phyloP scores from a whole-genome alignment of 2,888 invertebrate species.

The Drosophila putrida region DNA sequence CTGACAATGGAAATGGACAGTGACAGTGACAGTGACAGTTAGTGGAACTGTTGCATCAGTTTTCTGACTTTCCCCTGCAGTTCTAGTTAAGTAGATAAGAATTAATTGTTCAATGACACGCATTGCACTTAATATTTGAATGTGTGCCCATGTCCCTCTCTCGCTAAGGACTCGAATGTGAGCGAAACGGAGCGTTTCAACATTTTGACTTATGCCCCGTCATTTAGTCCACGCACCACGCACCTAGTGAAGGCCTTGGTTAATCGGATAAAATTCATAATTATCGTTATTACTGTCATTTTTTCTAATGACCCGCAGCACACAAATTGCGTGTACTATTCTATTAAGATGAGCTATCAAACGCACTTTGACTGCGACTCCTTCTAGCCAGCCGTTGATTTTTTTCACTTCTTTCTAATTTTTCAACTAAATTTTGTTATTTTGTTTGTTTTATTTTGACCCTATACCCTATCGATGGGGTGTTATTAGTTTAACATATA shows the following conservation, averaged over 20 bases:
- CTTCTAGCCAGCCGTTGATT: slow-evolving; percentile 46
- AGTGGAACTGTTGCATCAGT: slow-evolving; percentile 75
- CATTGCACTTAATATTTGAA: slow-evolving; percentile 80
- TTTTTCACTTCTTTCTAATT: slow-evolving; percentile 22
- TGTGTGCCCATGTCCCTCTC: slow-evolving; percentile 41
- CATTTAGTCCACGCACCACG: slow-evolving; percentile 51
- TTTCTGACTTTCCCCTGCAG: slow-evolving; percentile 24
- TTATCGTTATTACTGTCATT: slow-evolving; percentile 85
- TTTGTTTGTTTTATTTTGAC: slow-evolving; percentile 29
- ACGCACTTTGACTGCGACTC: slow-evolving; percentile 72
- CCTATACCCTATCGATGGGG: slow-evolving; percentile 6
- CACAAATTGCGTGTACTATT: slow-evolving; percentile 82
- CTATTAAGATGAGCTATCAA: slow-evolving; percentile 84
- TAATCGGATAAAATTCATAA: slow-evolving; percentile 86
- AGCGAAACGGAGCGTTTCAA: slow-evolving; percentile 36
- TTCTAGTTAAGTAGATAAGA: slow-evolving; percentile 80
- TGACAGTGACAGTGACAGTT: slow-evolving; percentile 24
- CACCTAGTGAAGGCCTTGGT: slow-evolving; percentile 29
- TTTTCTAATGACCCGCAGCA: slow-evolving; percentile 71
- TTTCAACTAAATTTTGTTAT: slow-evolving; percentile 18
- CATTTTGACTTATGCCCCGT: slow-evolving; percentile 62
- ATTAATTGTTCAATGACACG: slow-evolving; percentile 83
- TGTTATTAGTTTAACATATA: accelerated
- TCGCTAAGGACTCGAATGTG: background rate
- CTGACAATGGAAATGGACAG: slow-evolving; percentile 17